Evolutionary conservation across 2,888 invertebrate genomes (phyloP).

Genomic region (Drosophila birchii): DNA sequence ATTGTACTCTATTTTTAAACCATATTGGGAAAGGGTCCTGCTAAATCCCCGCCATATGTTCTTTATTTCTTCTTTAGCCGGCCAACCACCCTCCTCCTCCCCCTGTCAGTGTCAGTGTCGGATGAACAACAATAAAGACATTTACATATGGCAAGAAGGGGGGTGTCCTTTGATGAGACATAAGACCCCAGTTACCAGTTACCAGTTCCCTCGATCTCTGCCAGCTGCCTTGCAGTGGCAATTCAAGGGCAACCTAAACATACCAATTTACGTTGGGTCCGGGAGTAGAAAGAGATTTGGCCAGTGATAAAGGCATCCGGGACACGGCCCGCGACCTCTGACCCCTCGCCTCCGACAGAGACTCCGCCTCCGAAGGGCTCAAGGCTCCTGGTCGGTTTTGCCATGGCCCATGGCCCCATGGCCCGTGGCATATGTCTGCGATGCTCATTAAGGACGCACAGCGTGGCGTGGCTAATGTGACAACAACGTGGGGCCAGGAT

Average conservation of each 20-base stretch:
- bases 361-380: conserved; percentile 32
- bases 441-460: conserved; percentile 77
- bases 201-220: neutral
- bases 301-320: conserved; percentile 55
- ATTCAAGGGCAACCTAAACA: conserved; percentile 63
- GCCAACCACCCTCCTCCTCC: neutral
- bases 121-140: conserved; percentile 46
- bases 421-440: conserved; percentile 75
- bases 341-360: conserved; percentile 1
- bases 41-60: conserved; percentile 18
- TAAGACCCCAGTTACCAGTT: conserved; percentile 34
- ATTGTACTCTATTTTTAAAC: neutral
- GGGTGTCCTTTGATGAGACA: conserved; percentile 31
- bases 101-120: conserved; percentile 40
- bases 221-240: conserved; percentile 8
- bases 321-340: conserved; percentile 54
- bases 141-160: conserved; percentile 41
- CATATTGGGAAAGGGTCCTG: neutral
- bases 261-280: conserved; percentile 56
- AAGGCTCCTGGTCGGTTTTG: conserved; percentile 20
- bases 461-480: conserved; percentile 79
- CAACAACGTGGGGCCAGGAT: conserved; percentile 56
- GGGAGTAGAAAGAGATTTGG: conserved; percentile 54
- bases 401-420: conserved; percentile 55
- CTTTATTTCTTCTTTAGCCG: conserved; percentile 8